phyloP scores from a whole-genome alignment of 2,113 vertebrate genomes.

The Eretmochelys imbricata region DNA sequence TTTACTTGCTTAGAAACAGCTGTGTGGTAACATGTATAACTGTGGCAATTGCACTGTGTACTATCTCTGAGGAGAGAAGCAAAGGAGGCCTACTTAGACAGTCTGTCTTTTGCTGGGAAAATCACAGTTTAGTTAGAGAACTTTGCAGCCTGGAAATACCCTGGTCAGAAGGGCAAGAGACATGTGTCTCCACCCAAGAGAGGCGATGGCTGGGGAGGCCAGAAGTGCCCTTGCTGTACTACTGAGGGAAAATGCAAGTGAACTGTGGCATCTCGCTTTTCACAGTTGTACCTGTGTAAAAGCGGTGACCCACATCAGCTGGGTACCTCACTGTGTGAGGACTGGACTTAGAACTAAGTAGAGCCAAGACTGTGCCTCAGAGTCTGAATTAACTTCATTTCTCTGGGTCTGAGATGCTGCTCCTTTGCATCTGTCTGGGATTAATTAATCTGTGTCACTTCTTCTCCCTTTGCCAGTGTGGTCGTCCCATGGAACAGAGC shows the following conservation, averaged over 20 bases:
- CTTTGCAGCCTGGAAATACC: background rate
- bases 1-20: no score
- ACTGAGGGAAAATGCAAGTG: background rate
- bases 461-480: constrained; percentile 82
- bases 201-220: background rate
- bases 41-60: background rate
- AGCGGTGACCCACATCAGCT: background rate
- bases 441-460: background rate
- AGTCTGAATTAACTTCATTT: background rate
- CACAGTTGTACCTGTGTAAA: background rate
- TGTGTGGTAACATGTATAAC: background rate
- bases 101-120: background rate
- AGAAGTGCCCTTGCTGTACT: background rate
- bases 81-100: background rate
- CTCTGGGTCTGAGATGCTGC: background rate
- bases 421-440: background rate
- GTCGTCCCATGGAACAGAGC: constrained; percentile 79
- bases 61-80: background rate
- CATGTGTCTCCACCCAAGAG: background rate
- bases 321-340: background rate
- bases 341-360: background rate
- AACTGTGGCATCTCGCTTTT: background rate
- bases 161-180: background rate
- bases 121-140: background rate
- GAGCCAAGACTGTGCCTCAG: background rate